Percentiles rank a stretch among this genome's conserved stretches.
Conservation (phyloP, 2,888 invertebrate species). For the Germaria angustata region DNA sequence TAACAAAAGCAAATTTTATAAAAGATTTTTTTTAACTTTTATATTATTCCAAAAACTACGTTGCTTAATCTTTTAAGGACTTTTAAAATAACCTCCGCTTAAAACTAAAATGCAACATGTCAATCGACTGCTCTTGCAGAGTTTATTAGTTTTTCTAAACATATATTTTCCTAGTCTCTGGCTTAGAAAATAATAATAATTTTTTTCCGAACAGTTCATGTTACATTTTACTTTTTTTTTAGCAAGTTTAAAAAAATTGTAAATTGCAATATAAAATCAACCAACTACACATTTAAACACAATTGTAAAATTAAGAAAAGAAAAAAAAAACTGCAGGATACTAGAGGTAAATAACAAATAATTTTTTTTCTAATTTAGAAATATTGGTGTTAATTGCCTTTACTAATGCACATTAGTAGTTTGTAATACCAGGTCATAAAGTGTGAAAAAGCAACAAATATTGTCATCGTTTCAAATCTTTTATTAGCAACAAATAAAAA, state of each 20-base stretch:
- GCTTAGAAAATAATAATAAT: conserved; percentile 18
- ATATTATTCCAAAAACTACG: no score
- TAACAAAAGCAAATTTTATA: no score
- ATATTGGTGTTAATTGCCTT: conserved; percentile 63
- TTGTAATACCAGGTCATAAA: background rate
- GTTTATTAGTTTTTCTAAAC: background rate
- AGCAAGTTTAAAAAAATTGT: conserved; percentile 60
- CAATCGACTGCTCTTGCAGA: conserved; percentile 41
- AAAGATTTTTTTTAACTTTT: no score
- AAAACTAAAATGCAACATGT: background rate
- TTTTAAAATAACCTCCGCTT: background rate
- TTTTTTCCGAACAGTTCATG: conserved; percentile 11
- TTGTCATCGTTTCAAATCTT: background rate
- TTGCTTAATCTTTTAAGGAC: no score
- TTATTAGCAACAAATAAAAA: no score
- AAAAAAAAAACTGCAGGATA: conserved; percentile 2
- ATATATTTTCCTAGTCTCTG: conserved; percentile 19
- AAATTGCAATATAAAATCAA: conserved; percentile 51
- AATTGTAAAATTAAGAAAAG: background rate
- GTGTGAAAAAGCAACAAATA: background rate
- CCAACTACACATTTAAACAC: conserved; percentile 7
- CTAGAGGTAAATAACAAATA: conserved; percentile 1
- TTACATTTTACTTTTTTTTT: conserved; percentile 36
- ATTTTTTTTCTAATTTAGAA: conserved; percentile 32
- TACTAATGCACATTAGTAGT: conserved; percentile 23